These are phyloP conservation scores for Rana temporaria DNA, from an alignment of 2,113 vertebrate species.

Conservation along the genomic window DNA sequence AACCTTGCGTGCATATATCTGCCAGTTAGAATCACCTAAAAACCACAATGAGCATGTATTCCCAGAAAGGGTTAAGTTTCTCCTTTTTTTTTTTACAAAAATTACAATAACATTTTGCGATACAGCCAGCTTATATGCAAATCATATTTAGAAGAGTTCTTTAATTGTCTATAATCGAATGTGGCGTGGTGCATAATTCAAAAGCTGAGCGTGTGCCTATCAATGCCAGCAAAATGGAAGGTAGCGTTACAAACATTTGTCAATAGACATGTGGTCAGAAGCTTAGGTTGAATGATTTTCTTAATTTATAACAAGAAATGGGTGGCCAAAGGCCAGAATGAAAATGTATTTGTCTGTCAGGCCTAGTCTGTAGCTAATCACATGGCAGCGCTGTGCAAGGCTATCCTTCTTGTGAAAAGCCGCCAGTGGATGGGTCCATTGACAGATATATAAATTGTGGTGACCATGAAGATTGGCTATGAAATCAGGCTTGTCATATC, in stretches of 20 bases:
- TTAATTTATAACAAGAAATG: conserved; percentile 53
- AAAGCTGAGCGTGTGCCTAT: background rate
- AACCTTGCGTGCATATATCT: background rate
- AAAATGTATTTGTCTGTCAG: conserved; percentile 51
- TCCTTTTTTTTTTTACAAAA: background rate
- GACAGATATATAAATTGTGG: conserved; percentile 49
- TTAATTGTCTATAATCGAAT: conserved; percentile 38
- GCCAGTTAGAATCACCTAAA: no score
- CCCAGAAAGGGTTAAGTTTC: background rate
- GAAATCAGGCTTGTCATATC: conserved; percentile 47
- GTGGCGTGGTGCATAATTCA: conserved; percentile 28
- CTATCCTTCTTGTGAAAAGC: conserved; percentile 1
- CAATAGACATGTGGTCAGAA: conserved; percentile 52
- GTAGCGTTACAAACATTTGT: conserved; percentile 15
- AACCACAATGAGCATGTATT: background rate
- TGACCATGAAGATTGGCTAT: conserved; percentile 43
- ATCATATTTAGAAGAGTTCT: background rate
- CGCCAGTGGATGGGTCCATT: conserved; percentile 18
- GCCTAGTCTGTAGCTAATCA: conserved; percentile 39
- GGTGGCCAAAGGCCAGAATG: conserved; percentile 50
- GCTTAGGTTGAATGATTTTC: conserved; percentile 41
- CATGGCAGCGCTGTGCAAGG: conserved; percentile 21
- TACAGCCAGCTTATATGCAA: background rate
- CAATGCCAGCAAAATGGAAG: conserved; percentile 16
- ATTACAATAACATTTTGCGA: background rate